Conservation (phyloP, 35 echinoderm and acorn worm genomes). For the Lytechinus pictus region DNA sequence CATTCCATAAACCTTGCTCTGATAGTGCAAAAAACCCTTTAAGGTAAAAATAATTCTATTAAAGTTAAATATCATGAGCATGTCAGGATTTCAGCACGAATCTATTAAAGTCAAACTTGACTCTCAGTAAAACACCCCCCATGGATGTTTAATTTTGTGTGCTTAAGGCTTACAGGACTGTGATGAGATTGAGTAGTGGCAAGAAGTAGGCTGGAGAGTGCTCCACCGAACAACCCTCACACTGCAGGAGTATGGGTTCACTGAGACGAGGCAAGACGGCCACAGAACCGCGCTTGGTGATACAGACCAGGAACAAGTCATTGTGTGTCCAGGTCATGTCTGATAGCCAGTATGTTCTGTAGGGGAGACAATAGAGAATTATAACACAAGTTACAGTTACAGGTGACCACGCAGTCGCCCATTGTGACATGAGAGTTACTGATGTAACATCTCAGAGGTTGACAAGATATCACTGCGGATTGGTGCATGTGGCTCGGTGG, state of each 20-base stretch:
- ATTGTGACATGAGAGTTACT: no score
- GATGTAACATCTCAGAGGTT: no score
- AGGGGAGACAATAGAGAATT: neutral
- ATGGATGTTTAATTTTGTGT: neutral
- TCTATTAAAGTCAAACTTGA: neutral
- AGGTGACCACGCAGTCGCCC: no score
- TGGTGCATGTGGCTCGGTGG: no score
- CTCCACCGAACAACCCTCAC: slow-evolving; percentile 87
- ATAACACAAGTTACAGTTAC: no score
- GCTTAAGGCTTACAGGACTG: slow-evolving; percentile 71
- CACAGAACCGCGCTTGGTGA: slow-evolving; percentile 75
- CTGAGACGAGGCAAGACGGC: slow-evolving; percentile 82
- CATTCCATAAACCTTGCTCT: no score
- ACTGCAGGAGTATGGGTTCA: slow-evolving; percentile 72
- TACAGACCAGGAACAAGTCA: slow-evolving; percentile 86
- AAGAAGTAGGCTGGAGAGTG: slow-evolving; percentile 77
- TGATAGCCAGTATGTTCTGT: slow-evolving; percentile 86
- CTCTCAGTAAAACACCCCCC: neutral
- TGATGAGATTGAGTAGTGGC: slow-evolving; percentile 84
- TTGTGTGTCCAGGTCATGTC: slow-evolving; percentile 78
- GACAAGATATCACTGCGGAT: no score
- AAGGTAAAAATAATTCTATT: no score
- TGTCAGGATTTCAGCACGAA: no score
- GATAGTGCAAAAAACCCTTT: no score
- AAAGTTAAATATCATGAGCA: no score